These are phyloP conservation scores for Fundulus diaphanus DNA, from an alignment of 2,797 vertebrate species.

Conservation along the genomic window DNA sequence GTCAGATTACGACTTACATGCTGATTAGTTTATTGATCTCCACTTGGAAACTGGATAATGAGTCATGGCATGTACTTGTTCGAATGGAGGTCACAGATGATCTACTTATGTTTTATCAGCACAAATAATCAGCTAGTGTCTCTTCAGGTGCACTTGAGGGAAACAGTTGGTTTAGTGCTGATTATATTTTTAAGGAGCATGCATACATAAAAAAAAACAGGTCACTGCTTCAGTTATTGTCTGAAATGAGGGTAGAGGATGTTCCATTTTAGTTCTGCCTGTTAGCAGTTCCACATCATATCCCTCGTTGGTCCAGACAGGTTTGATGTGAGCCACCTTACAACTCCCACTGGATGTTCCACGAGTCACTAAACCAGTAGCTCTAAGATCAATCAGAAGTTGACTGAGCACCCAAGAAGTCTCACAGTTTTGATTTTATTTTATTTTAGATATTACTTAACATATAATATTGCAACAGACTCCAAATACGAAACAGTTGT, in stretches of 20 bases:
- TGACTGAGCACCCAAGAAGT: neutral
- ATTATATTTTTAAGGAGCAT: neutral
- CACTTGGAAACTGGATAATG: slow-evolving; percentile 35
- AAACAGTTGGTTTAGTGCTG: neutral
- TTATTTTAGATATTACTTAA: neutral
- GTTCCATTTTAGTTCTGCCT: neutral
- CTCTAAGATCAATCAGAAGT: neutral
- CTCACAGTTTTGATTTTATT: neutral
- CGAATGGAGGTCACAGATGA: slow-evolving; percentile 10
- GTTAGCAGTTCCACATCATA: no score
- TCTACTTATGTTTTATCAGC: slow-evolving; percentile 9
- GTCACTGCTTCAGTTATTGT: neutral
- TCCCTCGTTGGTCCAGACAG: no score
- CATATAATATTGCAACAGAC: neutral
- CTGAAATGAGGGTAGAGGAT: neutral
- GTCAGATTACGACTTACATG: slow-evolving; percentile 28
- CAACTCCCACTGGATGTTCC: neutral
- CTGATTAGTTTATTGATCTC: slow-evolving; percentile 47
- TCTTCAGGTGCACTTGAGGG: neutral
- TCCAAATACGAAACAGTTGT: neutral
- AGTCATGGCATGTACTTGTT: slow-evolving; percentile 2
- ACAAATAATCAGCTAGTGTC: neutral
- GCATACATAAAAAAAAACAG: neutral
- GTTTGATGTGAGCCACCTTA: neutral
- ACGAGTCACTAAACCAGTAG: neutral